These are phyloP conservation scores for Pseudobourletiella spinata DNA, from an alignment of 1,140 invertebrate genomes.

Conservation along the genomic window DNA sequence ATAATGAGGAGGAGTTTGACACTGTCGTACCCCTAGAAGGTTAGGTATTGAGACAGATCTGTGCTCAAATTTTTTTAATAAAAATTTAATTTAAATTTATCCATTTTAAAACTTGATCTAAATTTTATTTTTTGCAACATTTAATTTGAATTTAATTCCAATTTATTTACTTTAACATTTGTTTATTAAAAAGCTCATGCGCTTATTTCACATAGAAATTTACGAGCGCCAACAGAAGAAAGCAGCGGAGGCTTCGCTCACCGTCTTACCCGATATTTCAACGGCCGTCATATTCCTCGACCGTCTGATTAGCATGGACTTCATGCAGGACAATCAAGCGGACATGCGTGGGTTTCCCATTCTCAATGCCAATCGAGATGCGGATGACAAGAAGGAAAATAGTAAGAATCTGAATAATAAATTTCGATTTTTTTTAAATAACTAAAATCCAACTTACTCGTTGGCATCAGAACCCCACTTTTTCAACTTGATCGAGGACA, in stretches of 20 bases:
- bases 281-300: constrained; percentile 18
- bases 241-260: background rate
- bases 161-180: too few relatives aligned
- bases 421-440: background rate
- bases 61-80: too few relatives aligned
- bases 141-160: too few relatives aligned
- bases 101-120: too few relatives aligned
- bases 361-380: constrained; percentile 7
- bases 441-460: background rate
- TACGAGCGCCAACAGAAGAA: background rate
- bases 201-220: background rate
- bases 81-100: too few relatives aligned
- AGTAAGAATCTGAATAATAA: background rate
- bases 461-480: constrained; percentile 6
- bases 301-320: constrained; percentile 27
- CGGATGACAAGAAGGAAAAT: constrained; percentile 13
- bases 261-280: constrained; percentile 21
- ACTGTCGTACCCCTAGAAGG: constrained; percentile 12
- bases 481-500: constrained; percentile 5
- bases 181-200: too few relatives aligned
- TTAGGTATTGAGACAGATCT: too few relatives aligned
- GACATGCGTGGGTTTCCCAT: constrained; percentile 25
- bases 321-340: constrained; percentile 22
- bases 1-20: constrained; percentile 27
- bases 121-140: too few relatives aligned